Evolutionary conservation across 1,140 invertebrate genomes (phyloP).

Genomic region (Riptortus pedestris): DNA sequence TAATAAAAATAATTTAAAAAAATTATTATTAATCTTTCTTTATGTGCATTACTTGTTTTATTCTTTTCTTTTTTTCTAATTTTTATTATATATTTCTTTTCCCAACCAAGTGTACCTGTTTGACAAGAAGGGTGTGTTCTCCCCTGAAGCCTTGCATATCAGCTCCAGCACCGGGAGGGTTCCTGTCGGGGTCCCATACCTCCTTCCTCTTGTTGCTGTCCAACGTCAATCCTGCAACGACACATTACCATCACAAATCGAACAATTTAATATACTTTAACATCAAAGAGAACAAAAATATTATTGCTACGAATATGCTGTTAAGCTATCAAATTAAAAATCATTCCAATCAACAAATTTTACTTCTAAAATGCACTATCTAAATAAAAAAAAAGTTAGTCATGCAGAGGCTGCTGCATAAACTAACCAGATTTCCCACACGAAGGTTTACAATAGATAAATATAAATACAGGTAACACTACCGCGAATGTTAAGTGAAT

Average conservation of each 20-base stretch:
- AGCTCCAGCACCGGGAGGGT: conserved; percentile 29
- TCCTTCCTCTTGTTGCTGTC: conserved; percentile 31
- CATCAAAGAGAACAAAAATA: not conserved
- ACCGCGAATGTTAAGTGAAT: too few species aligned
- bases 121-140: conserved; percentile 35
- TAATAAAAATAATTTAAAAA: too few species aligned
- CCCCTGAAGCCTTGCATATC: conserved; percentile 32
- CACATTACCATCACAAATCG: not conserved
- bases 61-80: too few species aligned
- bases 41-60: too few species aligned
- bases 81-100: too few species aligned
- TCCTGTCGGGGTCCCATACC: conserved; percentile 33
- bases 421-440: too few species aligned
- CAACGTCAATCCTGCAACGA: conserved; percentile 32
- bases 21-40: too few species aligned
- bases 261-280: not conserved
- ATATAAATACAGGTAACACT: too few species aligned
- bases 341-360: not conserved
- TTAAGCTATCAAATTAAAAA: not conserved
- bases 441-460: too few species aligned
- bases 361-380: not conserved
- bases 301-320: not conserved
- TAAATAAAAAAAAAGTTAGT: too few species aligned
- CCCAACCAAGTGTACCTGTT: conserved; percentile 34
- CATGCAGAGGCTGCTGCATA: too few species aligned